Conservation (phyloP, 2,888 invertebrate species). For the Torymus auratus region DNA sequence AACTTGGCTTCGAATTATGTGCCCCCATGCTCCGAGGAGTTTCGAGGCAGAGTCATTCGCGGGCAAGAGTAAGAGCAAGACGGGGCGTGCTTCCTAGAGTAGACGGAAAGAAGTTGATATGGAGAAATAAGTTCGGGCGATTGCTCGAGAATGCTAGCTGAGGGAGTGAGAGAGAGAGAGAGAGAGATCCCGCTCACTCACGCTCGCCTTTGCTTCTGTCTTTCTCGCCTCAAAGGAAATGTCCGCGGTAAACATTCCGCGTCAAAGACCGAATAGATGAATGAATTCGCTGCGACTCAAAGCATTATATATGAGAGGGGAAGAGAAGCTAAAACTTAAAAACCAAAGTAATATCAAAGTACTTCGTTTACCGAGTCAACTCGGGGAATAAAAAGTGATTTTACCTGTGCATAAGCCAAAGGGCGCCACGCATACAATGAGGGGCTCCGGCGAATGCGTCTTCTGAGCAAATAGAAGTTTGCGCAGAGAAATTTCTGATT, state of each 20-base stretch:
- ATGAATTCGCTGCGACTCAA: slow-evolving; percentile 20
- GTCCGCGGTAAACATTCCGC: slow-evolving; percentile 16
- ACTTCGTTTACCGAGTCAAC: slow-evolving; percentile 30
- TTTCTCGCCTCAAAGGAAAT: slow-evolving; percentile 25
- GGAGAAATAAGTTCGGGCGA: slow-evolving; percentile 25
- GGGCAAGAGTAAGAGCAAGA: slow-evolving; percentile 18
- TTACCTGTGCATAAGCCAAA: too few species aligned
- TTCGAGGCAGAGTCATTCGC: slow-evolving; percentile 55
- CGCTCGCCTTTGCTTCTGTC: background rate
- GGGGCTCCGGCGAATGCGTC: background rate
- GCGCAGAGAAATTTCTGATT: slow-evolving; percentile 16
- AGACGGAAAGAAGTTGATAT: slow-evolving; percentile 37
- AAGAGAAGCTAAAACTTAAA: slow-evolving; percentile 11
- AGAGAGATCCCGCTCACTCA: background rate
- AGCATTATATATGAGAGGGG: slow-evolving; percentile 6
- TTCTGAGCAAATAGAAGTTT: background rate
- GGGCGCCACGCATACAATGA: background rate
- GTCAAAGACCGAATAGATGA: slow-evolving; percentile 46
- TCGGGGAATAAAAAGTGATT: too few species aligned
- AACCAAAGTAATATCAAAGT: slow-evolving; percentile 40
- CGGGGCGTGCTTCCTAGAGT: slow-evolving; percentile 6
- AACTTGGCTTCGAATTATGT: slow-evolving; percentile 53
- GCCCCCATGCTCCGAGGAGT: slow-evolving; percentile 29
- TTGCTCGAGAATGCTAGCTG: background rate
- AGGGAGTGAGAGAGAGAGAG: too few species aligned